Conservation (phyloP, 2,797 vertebrate species). For the Sebastes wilsoni region DNA sequence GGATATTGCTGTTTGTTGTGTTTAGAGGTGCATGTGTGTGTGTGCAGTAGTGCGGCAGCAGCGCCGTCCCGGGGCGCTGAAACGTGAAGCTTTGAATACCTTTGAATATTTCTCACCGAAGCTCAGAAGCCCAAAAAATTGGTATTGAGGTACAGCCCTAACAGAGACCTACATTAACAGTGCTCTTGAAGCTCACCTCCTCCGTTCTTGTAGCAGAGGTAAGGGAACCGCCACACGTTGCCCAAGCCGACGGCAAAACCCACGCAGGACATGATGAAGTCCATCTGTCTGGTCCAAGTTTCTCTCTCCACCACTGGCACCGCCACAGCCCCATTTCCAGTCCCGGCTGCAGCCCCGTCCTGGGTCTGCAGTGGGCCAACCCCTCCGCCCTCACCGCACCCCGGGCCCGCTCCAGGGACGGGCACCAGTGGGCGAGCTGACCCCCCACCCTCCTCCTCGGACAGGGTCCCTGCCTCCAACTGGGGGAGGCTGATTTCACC, state of each 20-base stretch:
- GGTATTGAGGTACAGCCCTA: too few species aligned
- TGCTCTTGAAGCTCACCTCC: conserved; percentile 80
- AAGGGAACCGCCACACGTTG: conserved; percentile 89
- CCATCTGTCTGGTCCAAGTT: conserved; percentile 89
- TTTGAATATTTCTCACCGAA: too few species aligned
- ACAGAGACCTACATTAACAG: neutral
- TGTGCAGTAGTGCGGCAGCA: too few species aligned
- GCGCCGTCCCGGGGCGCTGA: too few species aligned
- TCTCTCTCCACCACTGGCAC: conserved; percentile 77
- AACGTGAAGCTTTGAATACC: too few species aligned
- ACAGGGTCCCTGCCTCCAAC: conserved; percentile 72
- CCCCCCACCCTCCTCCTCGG: conserved; percentile 72
- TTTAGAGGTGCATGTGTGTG: too few species aligned
- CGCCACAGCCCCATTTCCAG: conserved; percentile 45
- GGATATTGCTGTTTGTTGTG: too few species aligned
- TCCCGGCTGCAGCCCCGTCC: conserved; percentile 47
- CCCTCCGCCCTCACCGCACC: conserved; percentile 64
- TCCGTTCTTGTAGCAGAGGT: conserved; percentile 90
- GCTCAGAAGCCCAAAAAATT: too few species aligned
- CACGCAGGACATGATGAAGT: conserved; percentile 91
- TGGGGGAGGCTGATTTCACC: conserved; percentile 77
- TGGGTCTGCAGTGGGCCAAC: conserved; percentile 62
- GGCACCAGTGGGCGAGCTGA: conserved; percentile 74
- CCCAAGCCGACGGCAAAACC: conserved; percentile 88
- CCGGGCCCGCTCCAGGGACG: conserved; percentile 58